phyloP scores from a whole-genome alignment of 1,140 invertebrate genomes.

The Hylyphantes graminicola region DNA sequence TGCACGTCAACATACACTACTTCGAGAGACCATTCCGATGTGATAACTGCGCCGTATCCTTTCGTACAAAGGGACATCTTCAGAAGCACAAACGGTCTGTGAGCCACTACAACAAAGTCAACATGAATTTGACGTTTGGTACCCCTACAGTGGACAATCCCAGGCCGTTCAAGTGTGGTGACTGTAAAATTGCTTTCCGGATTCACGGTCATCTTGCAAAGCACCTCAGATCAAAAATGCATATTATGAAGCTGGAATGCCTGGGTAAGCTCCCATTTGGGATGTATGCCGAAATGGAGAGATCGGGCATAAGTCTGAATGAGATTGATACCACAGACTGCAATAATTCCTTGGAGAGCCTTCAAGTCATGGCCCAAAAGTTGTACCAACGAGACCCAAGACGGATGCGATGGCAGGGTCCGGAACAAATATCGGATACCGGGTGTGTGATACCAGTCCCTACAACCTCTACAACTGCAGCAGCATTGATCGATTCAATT shows the following conservation, averaged over 20 bases:
- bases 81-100: constrained; percentile 91
- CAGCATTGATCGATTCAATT: constrained; percentile 41
- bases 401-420: constrained; percentile 61
- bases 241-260: constrained; percentile 95
- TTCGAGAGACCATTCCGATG: constrained; percentile 92
- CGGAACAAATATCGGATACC: constrained; percentile 32
- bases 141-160: constrained; percentile 88
- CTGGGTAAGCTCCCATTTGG: constrained; percentile 93
- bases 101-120: constrained; percentile 88
- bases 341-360: constrained; percentile 88
- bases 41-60: constrained; percentile 89
- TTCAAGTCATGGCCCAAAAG: constrained; percentile 83
- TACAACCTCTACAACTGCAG: constrained; percentile 3
- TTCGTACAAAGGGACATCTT: constrained; percentile 89
- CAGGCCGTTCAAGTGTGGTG: constrained; percentile 91
- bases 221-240: constrained; percentile 95
- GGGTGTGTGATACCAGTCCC: constrained; percentile 6
- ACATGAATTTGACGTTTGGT: constrained; percentile 87
- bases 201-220: constrained; percentile 96
- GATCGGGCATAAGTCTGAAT: constrained; percentile 87
- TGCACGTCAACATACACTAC: constrained; percentile 97
- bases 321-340: constrained; percentile 95
- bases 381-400: constrained; percentile 73
- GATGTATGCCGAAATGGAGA: constrained; percentile 94
- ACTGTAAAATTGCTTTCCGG: constrained; percentile 95